phyloP scores from a whole-genome alignment of 2,888 invertebrate genomes.

The Argynnis bischoffii region DNA sequence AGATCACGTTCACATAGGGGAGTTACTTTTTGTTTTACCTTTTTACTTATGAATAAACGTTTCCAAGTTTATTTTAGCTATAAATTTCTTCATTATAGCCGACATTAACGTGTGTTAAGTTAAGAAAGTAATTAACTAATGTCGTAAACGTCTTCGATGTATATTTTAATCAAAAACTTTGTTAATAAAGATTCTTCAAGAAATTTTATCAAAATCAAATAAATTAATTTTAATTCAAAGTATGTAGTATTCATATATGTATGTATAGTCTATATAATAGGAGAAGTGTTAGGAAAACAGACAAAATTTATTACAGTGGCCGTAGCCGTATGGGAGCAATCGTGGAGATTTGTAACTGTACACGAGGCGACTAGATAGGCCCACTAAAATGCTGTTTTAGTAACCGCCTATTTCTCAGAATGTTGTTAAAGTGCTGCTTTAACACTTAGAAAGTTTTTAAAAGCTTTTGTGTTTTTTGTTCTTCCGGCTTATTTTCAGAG shows the following conservation, averaged over 20 bases:
- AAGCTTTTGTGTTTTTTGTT: slow-evolving; percentile 38
- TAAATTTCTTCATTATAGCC: slow-evolving; percentile 12
- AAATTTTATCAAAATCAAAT: neutral
- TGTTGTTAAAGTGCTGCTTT: slow-evolving; percentile 46
- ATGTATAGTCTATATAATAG: neutral
- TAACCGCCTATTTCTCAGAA: slow-evolving; percentile 56
- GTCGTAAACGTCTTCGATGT: slow-evolving; percentile 1
- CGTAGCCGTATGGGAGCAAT: slow-evolving; percentile 35
- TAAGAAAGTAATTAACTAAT: slow-evolving; percentile 16
- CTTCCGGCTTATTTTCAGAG: slow-evolving; percentile 25
- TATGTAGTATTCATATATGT: neutral
- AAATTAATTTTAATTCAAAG: slow-evolving; percentile 5
- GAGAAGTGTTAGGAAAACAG: slow-evolving; percentile 18
- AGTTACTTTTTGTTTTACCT: slow-evolving; percentile 46
- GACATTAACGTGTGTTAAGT: slow-evolving; percentile 12
- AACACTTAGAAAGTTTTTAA: slow-evolving; percentile 38
- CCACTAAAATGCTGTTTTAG: slow-evolving; percentile 53
- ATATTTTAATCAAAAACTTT: neutral
- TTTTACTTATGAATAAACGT: slow-evolving; percentile 32
- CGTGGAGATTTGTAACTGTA: slow-evolving; percentile 52
- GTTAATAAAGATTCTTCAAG: neutral
- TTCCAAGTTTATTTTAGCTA: slow-evolving; percentile 16
- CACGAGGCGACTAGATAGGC: slow-evolving; percentile 43
- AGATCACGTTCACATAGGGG: slow-evolving; percentile 63
- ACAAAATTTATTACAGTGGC: slow-evolving; percentile 26